Conservation (phyloP, 2,113 vertebrate species). For the Mesitornis unicolor region DNA sequence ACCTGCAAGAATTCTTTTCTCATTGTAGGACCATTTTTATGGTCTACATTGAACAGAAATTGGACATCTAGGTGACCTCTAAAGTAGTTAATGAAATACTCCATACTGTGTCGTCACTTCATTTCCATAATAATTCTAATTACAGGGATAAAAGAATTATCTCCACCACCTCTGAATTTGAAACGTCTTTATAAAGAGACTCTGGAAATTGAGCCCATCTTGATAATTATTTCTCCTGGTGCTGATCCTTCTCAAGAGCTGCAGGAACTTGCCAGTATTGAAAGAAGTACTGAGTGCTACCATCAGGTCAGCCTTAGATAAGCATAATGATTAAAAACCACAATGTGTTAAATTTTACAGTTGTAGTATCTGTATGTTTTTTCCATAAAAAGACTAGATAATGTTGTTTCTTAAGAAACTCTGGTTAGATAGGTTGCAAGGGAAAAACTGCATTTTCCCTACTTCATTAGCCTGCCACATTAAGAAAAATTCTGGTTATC, state of each 20-base stretch:
- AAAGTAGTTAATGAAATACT: not conserved
- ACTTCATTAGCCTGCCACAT: not conserved
- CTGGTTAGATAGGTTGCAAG: not conserved
- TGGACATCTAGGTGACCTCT: not conserved
- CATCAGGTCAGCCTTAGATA: conserved; percentile 80
- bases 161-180: conserved; percentile 88
- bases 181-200: conserved; percentile 89
- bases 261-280: conserved; percentile 87
- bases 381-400: not conserved
- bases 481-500: not conserved
- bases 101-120: not conserved
- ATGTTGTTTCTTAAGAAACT: not conserved
- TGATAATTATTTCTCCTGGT: conserved; percentile 96
- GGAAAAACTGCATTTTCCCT: not conserved
- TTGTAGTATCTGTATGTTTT: not conserved
- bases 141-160: conserved; percentile 90
- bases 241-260: conserved; percentile 97
- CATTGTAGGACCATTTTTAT: not conserved
- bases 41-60: not conserved
- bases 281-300: conserved; percentile 83
- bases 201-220: conserved; percentile 87
- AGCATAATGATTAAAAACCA: not conserved
- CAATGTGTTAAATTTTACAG: not conserved
- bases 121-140: conserved; percentile 17
- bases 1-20: not conserved